Conservation (phyloP, 2,113 vertebrate genomes). For the Rhineura floridana region DNA sequence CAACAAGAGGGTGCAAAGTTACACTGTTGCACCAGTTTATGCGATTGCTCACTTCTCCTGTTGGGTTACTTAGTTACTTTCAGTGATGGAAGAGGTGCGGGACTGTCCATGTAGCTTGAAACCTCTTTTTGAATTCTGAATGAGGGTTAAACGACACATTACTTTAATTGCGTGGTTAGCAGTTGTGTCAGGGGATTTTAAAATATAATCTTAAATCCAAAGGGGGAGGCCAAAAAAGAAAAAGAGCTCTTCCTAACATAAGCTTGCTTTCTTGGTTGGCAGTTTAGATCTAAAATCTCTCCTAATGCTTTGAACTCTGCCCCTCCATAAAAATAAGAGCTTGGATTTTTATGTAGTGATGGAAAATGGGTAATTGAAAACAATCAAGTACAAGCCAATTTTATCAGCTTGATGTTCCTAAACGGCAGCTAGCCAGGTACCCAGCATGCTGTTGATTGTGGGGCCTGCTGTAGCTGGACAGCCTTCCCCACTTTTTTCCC, state of each 20-base stretch:
- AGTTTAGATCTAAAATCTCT: conserved; percentile 16
- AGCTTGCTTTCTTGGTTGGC: neutral
- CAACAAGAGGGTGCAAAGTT: no score
- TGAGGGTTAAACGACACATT: no score
- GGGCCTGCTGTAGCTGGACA: conserved; percentile 31
- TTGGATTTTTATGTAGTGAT: neutral
- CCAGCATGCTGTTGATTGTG: conserved; percentile 17
- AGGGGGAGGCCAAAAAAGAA: no score
- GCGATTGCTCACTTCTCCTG: no score
- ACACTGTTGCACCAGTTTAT: no score
- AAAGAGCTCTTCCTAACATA: neutral
- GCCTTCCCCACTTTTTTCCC: conserved; percentile 25
- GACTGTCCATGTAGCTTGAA: no score
- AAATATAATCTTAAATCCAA: no score
- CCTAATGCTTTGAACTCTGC: conserved; percentile 15
- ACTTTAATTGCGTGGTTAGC: no score
- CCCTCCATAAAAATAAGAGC: conserved; percentile 52
- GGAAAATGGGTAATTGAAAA: conserved; percentile 73
- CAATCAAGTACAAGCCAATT: conserved; percentile 77
- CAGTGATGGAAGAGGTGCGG: neutral
- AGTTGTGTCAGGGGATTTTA: no score
- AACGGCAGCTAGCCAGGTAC: conserved; percentile 70
- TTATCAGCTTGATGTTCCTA: conserved; percentile 70
- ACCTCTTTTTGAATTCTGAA: no score
- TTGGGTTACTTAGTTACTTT: neutral